Evolutionary conservation across 2,797 vertebrate species (phyloP).

Genomic region (Sternarchorhynchus goeldii): DNA sequence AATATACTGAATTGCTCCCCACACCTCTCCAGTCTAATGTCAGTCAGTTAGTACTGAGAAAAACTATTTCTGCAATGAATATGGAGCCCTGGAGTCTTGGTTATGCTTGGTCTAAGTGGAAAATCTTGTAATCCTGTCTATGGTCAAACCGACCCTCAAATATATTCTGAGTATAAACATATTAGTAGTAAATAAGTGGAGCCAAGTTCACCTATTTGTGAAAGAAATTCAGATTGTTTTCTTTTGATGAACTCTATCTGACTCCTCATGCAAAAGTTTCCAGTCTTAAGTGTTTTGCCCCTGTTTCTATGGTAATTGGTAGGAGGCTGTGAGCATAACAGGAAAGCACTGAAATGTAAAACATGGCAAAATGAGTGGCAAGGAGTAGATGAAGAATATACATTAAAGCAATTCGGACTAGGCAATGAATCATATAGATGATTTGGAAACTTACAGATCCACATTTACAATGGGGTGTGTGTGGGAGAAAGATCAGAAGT

Average conservation of each 20-base stretch:
- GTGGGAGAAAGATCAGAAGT: neutral
- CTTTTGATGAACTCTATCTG: constrained; percentile 42
- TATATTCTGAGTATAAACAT: neutral
- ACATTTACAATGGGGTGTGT: neutral
- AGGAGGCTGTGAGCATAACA: constrained; percentile 49
- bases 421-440: neutral
- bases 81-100: no score
- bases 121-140: neutral
- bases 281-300: constrained; percentile 45
- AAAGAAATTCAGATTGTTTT: constrained; percentile 2
- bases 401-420: constrained; percentile 9
- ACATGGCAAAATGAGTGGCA: constrained; percentile 27
- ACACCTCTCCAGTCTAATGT: no score
- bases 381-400: constrained; percentile 48
- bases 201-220: constrained; percentile 34
- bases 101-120: no score
- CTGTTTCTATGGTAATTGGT: constrained; percentile 51
- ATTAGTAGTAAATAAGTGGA: neutral
- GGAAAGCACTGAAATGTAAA: constrained; percentile 55
- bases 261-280: constrained; percentile 44
- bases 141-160: neutral
- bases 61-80: no score
- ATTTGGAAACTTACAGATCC: constrained; percentile 8
- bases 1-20: no score
- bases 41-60: no score